Percentiles rank a stretch among this genome's conserved stretches.
Evolutionary conservation across 2,797 vertebrate genomes (phyloP).

Genomic region (Spheniscus humboldti): DNA sequence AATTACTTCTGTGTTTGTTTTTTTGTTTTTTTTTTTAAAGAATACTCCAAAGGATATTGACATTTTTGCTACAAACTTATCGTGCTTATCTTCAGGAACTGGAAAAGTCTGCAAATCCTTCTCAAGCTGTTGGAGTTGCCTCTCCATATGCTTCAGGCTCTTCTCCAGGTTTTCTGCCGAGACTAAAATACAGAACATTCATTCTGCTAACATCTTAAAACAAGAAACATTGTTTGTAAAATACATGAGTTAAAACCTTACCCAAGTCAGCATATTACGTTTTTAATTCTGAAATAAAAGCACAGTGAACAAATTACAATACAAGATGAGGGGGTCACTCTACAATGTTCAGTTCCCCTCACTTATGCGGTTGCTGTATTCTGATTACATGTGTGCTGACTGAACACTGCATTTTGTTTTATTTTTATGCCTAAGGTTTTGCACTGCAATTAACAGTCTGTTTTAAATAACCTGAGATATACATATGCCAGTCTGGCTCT

Average conservation of each 20-base stretch:
- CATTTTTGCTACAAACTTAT: conserved; percentile 96
- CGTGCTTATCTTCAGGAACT: conserved; percentile 85
- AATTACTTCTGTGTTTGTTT: background rate
- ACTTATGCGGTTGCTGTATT: background rate
- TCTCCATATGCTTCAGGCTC: conserved; percentile 95
- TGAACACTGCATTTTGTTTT: background rate
- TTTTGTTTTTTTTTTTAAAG: background rate
- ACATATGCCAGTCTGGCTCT: background rate
- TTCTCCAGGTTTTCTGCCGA: conserved; percentile 97
- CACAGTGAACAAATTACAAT: background rate
- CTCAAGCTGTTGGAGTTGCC: conserved; percentile 94
- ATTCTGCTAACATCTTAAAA: conserved; percentile 39
- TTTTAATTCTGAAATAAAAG: background rate
- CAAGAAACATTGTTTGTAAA: background rate
- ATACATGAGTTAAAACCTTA: background rate
- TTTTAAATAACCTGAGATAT: background rate
- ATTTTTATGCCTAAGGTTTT: background rate
- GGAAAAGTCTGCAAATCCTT: conserved; percentile 95
- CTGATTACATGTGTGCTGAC: background rate
- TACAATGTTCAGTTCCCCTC: background rate
- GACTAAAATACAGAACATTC: conserved; percentile 79
- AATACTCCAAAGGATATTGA: conserved; percentile 91
- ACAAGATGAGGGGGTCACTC: background rate
- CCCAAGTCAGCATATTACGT: background rate
- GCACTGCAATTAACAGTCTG: background rate